These are phyloP conservation scores for Danio rerio DNA, from an alignment of 2,113 vertebrate genomes.

Conservation along the genomic window GRCz12tu NC_133181.1:39555001-39555500, in stretches of 20 bases:
- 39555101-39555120: neutral
- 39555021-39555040: no score
- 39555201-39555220: slow-evolving; percentile 30
- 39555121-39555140: neutral
- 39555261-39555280: slow-evolving; percentile 55
- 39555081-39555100: neutral
- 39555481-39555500: slow-evolving; percentile 35
- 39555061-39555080: neutral
- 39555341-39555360: slow-evolving; percentile 77
- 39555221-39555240: slow-evolving; percentile 22
- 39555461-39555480: slow-evolving; percentile 59
- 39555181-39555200: slow-evolving; percentile 1
- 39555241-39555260: slow-evolving; percentile 54
- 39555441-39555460: slow-evolving; percentile 63
- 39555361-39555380: slow-evolving; percentile 64
- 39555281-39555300: slow-evolving; percentile 69
- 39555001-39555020: no score
- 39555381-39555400: slow-evolving; percentile 61
- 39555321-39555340: slow-evolving; percentile 74
- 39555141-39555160: neutral
- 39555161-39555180: neutral
- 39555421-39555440: slow-evolving; percentile 63
- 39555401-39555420: slow-evolving; percentile 68
- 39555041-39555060: neutral
- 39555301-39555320: slow-evolving; percentile 70